A percentile compares a stretch with the other conserved stretches of the same genome.
Conservation (phyloP, 2,888 invertebrate genomes). For the Pherbina coryleti region DNA sequence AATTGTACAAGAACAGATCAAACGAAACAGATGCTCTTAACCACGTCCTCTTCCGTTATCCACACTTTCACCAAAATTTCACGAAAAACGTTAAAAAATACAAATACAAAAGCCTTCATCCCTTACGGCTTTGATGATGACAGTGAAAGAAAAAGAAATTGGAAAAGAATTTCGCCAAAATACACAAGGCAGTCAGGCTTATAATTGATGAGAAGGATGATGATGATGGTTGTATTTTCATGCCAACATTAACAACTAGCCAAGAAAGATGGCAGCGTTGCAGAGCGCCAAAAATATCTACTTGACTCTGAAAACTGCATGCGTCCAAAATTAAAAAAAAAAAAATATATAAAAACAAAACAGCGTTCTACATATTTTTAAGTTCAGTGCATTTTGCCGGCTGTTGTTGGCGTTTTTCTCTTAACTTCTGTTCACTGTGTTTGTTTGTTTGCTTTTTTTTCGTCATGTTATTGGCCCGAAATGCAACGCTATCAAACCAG, state of each 20-base stretch:
- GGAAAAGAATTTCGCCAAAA: background rate
- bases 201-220: background rate
- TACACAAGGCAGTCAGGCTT: background rate
- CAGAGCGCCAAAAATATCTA: background rate
- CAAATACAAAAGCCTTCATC: background rate
- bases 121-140: background rate
- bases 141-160: background rate
- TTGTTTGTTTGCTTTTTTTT: constrained; percentile 13
- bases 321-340: background rate
- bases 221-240: background rate
- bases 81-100: background rate
- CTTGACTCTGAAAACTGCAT: background rate
- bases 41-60: background rate
- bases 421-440: background rate
- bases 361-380: background rate
- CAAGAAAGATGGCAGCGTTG: background rate
- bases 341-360: background rate
- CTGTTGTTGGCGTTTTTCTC: constrained; percentile 10
- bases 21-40: background rate
- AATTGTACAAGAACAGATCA: no score
- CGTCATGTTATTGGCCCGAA: background rate
- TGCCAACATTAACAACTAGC: no score
- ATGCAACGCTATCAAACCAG: constrained; percentile 33
- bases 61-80: background rate
- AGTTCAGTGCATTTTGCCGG: background rate